These are phyloP conservation scores for Vombatus ursinus DNA, from an alignment of 2,113 vertebrate genomes.

Conservation along the genomic window DNA sequence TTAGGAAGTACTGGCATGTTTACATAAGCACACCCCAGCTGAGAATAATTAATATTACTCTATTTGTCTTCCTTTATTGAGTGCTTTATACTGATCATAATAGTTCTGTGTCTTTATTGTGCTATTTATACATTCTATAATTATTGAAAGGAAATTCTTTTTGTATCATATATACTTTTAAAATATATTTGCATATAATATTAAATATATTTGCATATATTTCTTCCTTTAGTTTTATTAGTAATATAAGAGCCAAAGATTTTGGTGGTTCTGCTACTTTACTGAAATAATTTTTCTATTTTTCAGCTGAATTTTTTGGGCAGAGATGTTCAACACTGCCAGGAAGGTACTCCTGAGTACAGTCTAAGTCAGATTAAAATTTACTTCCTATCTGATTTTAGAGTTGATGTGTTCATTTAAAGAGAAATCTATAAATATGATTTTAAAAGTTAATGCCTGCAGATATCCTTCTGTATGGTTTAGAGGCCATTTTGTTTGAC, in stretches of 20 bases:
- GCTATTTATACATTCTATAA: neutral
- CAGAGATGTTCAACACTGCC: too few relatives aligned
- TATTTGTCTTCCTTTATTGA: neutral
- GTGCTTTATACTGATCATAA: neutral
- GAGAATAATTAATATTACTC: neutral
- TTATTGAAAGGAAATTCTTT: neutral
- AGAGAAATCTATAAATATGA: too few relatives aligned
- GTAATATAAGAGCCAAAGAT: neutral
- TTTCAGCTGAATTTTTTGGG: too few relatives aligned
- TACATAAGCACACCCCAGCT: neutral
- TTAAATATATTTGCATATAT: neutral
- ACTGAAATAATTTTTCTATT: neutral
- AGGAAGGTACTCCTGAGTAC: too few relatives aligned
- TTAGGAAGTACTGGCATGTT: neutral
- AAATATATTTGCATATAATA: too few relatives aligned
- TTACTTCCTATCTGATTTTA: neutral
- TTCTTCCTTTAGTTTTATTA: neutral
- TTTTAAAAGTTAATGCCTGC: too few relatives aligned
- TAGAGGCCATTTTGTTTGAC: too few relatives aligned
- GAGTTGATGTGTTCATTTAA: neutral
- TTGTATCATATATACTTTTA: neutral
- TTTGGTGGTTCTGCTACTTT: neutral
- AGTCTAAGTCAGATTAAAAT: too few relatives aligned
- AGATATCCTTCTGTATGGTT: too few relatives aligned
- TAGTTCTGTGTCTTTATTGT: neutral